Evolutionary conservation across 2,888 invertebrate species (phyloP), one percentile per base, ranked within the genome.

Genomic region (Nephrotoma appendiculata): DNA sequence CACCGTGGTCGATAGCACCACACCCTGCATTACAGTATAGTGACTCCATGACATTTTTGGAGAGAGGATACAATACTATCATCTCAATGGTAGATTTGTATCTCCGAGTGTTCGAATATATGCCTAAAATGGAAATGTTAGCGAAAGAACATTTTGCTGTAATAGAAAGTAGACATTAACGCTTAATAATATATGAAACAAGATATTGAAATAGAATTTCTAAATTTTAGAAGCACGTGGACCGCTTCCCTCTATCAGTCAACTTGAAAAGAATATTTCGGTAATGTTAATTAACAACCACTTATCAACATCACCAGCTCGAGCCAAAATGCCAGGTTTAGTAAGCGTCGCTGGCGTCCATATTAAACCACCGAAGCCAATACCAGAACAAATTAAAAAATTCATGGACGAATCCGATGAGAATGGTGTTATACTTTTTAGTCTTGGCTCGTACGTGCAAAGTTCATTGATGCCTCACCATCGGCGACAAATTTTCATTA

Each of bases 291-390:
- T 92, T 0, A 93, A 94, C 89, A 92, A 92, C 86, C 92, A 93
- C 89, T 91, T 92, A 84, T 91, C 92, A 4, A 88, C 93, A 48
- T 91, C 92, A 45, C 91, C 91, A 4, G 89, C 92, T 5, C 90
- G 92, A 86, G 92, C 93, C 6, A 89, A 90, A 0, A 90, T 92
- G 1, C 90, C 92, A 1, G 91, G 91, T 4, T 90, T 93, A 88
- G 89, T 94, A 7, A 91, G 93, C 86, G 92, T 94, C 6, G 94
- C 93, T 9, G 94, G 94, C 45, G 90, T 93, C 87, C 94, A 94
- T 87, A 91, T 94, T 71, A 91, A 91, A 86, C 89, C 90, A 12
- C 90, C 91, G 31, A 91, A 91, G 86, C 87, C 89, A 7, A 87
- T 91, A 87, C 90, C 91, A 42, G 45, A 87, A 12, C 91, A 92